These are phyloP conservation scores for Drosophila ironensis DNA, from an alignment of 1,140 invertebrate genomes.

Conservation along the genomic window DNA sequence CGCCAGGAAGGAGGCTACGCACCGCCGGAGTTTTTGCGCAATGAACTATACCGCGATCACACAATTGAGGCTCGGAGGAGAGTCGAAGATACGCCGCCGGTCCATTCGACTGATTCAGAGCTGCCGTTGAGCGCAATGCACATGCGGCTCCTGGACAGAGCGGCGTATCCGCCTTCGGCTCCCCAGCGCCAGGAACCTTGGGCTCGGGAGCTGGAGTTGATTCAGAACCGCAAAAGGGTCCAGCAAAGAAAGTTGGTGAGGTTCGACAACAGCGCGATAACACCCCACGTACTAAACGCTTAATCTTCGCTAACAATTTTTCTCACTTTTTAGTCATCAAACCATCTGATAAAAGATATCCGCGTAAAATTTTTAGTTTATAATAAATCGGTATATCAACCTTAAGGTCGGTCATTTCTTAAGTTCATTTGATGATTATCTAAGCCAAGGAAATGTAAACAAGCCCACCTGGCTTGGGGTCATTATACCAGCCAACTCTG, in stretches of 20 bases:
- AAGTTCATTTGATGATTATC: neutral
- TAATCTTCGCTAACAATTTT: no score
- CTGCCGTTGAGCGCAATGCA: conserved; percentile 8
- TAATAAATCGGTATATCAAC: conserved; percentile 6
- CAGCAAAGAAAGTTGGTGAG: neutral
- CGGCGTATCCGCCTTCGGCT: conserved; percentile 30
- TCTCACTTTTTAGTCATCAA: neutral
- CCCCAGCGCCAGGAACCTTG: conserved; percentile 10
- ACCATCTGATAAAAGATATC: neutral
- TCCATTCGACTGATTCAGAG: conserved; percentile 1
- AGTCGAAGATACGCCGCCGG: neutral
- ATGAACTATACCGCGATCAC: neutral
- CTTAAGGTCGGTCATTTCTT: no score
- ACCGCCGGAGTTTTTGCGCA: neutral
- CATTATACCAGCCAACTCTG: conserved; percentile 1
- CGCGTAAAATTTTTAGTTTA: conserved; percentile 26
- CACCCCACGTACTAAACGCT: no score
- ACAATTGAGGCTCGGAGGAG: neutral
- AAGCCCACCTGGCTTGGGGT: neutral
- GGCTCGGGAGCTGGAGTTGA: conserved; percentile 1
- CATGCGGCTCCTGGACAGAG: conserved; percentile 31
- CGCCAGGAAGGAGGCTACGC: conserved; percentile 30
- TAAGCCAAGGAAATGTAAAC: neutral
- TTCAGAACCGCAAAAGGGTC: neutral
- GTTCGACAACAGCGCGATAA: conserved; percentile 1